Evolutionary conservation across 2,113 vertebrate genomes (phyloP).

Genomic region (Monarcha castaneiventris): DNA sequence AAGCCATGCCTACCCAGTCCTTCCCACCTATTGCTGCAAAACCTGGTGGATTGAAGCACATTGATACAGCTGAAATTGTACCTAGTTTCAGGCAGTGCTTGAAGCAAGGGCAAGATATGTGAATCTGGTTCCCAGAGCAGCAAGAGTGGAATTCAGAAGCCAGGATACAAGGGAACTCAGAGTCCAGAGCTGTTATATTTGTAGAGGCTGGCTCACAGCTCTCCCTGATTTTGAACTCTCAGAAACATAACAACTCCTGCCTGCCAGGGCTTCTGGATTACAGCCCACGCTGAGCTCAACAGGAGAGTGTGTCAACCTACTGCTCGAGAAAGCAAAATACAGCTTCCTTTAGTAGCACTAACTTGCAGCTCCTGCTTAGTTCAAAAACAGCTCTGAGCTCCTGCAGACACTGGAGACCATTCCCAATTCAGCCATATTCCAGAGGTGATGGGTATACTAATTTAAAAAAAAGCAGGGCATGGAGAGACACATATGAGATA

Average conservation of each 20-base stretch:
- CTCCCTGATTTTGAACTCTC: background rate
- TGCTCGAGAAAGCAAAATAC: conserved; percentile 4
- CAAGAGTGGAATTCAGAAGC: background rate
- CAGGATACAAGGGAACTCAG: background rate
- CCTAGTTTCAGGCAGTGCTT: background rate
- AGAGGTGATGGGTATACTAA: background rate
- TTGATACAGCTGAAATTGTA: background rate
- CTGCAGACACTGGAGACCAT: background rate
- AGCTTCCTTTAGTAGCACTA: background rate
- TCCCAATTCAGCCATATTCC: background rate
- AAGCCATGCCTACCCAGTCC: background rate
- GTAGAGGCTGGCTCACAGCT: background rate
- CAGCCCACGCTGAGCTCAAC: background rate
- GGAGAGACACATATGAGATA: background rate
- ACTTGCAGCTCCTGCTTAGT: background rate
- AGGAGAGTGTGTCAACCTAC: background rate
- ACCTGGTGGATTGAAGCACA: background rate
- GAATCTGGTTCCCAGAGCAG: background rate
- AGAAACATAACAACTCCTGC: background rate
- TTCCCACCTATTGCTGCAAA: background rate
- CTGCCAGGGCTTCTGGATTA: background rate
- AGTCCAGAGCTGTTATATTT: background rate
- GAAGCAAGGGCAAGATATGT: background rate
- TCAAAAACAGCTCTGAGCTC: background rate
- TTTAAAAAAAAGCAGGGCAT: background rate